Base-by-base conservation (phyloP, 1,140 invertebrate genomes). In the Diachasma alloeum region DNA sequence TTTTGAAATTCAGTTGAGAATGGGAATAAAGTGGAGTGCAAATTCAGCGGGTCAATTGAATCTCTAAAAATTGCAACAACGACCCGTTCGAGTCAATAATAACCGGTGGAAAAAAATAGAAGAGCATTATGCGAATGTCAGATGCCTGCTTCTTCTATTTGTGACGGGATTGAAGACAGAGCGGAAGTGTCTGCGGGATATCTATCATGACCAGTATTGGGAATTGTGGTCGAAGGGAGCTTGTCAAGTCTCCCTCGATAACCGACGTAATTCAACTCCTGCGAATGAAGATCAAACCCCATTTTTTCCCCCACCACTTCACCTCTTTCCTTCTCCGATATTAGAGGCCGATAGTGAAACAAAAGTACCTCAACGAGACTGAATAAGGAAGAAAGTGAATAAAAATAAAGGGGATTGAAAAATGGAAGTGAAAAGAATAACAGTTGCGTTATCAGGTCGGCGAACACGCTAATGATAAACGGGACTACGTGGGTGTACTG, bases 381-480 rank as follows among this genome's bases (percentile, higher is more conserved):
- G 4, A 44, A 53, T 53, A 46, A 31, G 22, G 31, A 19, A 72
- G 31, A 15, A 26, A 37, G 17, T 72, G 46, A 72, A 53, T 46
- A 48, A 71, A 71, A 44, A 44, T 71, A 53, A 24, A 53, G n/a
- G 48, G 15, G 24, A 37, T 56, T 56, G 44, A 56, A 37, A 72
- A 56, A 56, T 53, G 22, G 4, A 17, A 72, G 44, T 36, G n/a
- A 69, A 69, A 71, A 48, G 39, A 24, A 46, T 71, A 24, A 15
- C 48, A 48, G 22, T 26, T 31, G 22, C 44, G 70, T 56, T 72
- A 72, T 72, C 48, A 56, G 70, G 70, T 72, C 46, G 70, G 46
- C 70, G 70, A 72, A 56, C 70, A 72, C 44, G 70, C 70, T 72
- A 72, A 72, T 72, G 70, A 72, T 72, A 72, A 72, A 72, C 70